Evolutionary conservation across 2,797 vertebrate species (phyloP).

Genomic region (Rhincodon typus): DNA sequence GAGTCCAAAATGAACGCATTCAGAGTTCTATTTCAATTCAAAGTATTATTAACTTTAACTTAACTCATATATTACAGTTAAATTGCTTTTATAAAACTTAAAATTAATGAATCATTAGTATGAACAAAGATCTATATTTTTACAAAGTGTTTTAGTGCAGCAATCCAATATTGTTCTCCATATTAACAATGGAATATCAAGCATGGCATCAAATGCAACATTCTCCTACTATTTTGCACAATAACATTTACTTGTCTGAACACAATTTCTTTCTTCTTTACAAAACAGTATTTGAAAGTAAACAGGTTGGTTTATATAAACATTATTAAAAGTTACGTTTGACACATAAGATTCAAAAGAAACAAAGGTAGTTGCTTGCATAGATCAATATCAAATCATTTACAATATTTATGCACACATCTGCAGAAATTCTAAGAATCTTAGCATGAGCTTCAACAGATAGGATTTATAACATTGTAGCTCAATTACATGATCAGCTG

Average conservation of each 20-base stretch:
- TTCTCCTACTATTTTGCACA: neutral
- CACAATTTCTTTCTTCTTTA: neutral
- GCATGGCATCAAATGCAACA: conserved; percentile 1
- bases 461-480: neutral
- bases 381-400: neutral
- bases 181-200: neutral
- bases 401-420: neutral
- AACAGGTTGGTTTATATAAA: neutral
- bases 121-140: neutral
- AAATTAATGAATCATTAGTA: neutral
- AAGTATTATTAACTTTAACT: neutral
- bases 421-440: neutral
- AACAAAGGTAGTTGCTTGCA: neutral
- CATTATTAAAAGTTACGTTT: neutral
- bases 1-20: neutral
- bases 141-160: neutral
- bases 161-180: neutral
- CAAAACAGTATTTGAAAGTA: neutral
- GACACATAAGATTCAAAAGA: neutral
- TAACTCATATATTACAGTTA: neutral
- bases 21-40: neutral
- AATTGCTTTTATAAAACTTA: neutral
- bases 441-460: neutral
- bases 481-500: neutral
- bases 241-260: neutral